phyloP scores from a whole-genome alignment of 2,888 invertebrate species.

The Sthenelais limicola region DNA sequence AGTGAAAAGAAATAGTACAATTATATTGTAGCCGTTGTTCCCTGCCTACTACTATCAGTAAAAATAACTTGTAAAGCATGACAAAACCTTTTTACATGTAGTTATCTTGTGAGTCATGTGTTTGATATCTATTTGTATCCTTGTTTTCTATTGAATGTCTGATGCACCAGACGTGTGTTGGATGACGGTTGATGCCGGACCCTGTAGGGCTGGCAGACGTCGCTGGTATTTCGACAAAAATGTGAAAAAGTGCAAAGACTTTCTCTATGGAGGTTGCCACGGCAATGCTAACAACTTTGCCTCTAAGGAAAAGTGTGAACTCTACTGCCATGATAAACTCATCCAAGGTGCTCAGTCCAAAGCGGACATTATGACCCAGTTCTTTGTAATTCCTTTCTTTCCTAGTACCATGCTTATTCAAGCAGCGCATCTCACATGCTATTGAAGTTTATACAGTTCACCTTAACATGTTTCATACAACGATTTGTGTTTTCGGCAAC shows the following conservation, averaged over 20 bases:
- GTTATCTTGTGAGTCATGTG: too few relatives aligned
- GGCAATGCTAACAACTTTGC: slow-evolving; percentile 92
- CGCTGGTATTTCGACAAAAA: slow-evolving; percentile 86
- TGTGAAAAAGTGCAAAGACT: slow-evolving; percentile 81
- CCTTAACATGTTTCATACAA: too few relatives aligned
- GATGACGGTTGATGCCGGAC: slow-evolving; percentile 76
- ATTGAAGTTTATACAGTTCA: too few relatives aligned
- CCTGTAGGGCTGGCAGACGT: slow-evolving; percentile 78
- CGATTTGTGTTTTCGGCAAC: too few relatives aligned
- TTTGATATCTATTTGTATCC: slow-evolving; percentile 11
- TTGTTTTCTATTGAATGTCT: slow-evolving; percentile 19
- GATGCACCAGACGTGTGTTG: slow-evolving; percentile 39
- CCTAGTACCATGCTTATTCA: too few relatives aligned
- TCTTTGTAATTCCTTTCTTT: too few relatives aligned
- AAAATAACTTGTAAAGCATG: too few relatives aligned
- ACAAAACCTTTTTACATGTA: too few relatives aligned
- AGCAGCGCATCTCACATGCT: too few relatives aligned
- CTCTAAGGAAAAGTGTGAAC: slow-evolving; percentile 66
- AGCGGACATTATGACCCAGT: too few relatives aligned
- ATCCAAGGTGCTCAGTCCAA: slow-evolving; percentile 36
- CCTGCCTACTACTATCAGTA: too few relatives aligned
- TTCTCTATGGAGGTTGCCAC: slow-evolving; percentile 90
- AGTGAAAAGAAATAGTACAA: background rate
- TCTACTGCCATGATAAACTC: slow-evolving; percentile 34
- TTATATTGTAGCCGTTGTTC: background rate